Conservation (phyloP, 1,140 invertebrate species). For the Tetranychus urticae region DNA sequence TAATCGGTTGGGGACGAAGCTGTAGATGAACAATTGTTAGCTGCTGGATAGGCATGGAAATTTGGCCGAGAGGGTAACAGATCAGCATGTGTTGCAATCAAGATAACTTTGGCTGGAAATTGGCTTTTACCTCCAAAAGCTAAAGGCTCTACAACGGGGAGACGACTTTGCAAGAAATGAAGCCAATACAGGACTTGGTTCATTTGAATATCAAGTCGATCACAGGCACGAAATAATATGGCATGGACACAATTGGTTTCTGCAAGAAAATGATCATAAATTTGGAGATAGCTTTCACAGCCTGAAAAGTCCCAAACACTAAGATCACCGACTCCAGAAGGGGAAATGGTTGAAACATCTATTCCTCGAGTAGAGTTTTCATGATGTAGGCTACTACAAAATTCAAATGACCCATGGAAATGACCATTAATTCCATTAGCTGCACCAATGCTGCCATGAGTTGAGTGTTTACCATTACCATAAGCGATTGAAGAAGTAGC, state of each 20-base stretch:
- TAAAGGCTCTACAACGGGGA: constrained; percentile 37
- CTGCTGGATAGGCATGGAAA: neutral
- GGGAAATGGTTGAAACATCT: constrained; percentile 33
- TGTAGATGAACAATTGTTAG: constrained; percentile 8
- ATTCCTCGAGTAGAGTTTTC: constrained; percentile 41
- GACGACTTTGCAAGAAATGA: constrained; percentile 45
- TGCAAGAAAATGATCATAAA: constrained; percentile 51
- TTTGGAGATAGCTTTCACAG: constrained; percentile 46
- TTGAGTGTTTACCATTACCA: neutral
- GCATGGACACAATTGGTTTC: constrained; percentile 35
- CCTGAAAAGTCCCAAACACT: constrained; percentile 62
- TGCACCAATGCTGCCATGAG: neutral
- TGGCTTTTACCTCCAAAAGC: constrained; percentile 29
- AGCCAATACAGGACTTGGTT: constrained; percentile 56
- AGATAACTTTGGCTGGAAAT: constrained; percentile 26
- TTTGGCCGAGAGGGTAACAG: constrained; percentile 14
- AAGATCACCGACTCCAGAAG: constrained; percentile 34
- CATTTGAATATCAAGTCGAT: constrained; percentile 41
- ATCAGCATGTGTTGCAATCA: constrained; percentile 43
- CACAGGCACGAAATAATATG: constrained; percentile 45
- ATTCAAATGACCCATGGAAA: too few species aligned
- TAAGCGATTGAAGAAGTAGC: neutral
- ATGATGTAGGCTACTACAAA: neutral
- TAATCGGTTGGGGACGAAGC: neutral
- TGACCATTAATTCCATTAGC: neutral